Evolutionary conservation across 2,113 vertebrate genomes (phyloP).

Genomic region (Mormoops blainvillei): DNA sequence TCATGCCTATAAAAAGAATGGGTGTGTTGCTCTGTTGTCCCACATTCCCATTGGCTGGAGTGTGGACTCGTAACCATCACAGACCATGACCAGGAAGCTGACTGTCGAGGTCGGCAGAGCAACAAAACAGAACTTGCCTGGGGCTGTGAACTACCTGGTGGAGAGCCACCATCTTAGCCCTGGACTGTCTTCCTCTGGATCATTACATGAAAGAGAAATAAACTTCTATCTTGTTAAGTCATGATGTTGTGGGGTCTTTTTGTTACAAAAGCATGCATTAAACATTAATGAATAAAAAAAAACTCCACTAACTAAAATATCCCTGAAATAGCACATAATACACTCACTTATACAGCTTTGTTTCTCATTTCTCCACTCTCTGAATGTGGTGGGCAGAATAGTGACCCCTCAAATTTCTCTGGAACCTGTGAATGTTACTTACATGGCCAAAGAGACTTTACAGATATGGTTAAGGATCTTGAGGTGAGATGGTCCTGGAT

Average conservation of each 20-base stretch:
- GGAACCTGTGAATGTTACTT: neutral
- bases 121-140: neutral
- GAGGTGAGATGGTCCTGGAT: neutral
- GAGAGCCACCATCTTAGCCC: neutral
- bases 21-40: neutral
- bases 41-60: neutral
- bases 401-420: neutral
- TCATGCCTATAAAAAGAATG: neutral
- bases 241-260: neutral
- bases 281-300: neutral
- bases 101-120: neutral
- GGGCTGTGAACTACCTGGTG: neutral
- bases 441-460: neutral
- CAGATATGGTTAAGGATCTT: neutral
- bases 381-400: neutral
- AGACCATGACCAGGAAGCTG: neutral
- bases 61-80: neutral
- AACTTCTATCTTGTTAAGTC: neutral
- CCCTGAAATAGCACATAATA: neutral
- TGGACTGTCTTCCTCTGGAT: neutral
- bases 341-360: neutral
- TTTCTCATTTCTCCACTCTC: neutral
- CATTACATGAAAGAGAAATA: conserved; percentile 1
- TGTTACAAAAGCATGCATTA: neutral
- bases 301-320: neutral